Conservation (phyloP, 2,888 invertebrate genomes). For the Agonopterix heracliana region DNA sequence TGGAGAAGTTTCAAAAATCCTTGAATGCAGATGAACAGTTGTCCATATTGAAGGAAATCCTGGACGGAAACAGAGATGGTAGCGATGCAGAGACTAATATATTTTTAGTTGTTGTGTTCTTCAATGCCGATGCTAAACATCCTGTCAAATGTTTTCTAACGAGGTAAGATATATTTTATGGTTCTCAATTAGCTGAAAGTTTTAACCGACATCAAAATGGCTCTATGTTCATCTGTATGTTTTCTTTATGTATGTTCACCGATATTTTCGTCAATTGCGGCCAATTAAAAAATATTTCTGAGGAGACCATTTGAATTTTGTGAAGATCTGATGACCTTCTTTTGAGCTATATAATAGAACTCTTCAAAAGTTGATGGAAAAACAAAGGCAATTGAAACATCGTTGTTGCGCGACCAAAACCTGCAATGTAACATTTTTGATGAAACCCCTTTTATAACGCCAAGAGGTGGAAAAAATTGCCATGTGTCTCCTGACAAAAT, state of each 20-base stretch:
- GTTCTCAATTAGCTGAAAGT: not conserved
- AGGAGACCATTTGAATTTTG: too few relatives aligned
- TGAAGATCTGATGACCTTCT: not conserved
- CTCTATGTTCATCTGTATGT: not conserved
- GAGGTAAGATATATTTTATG: conserved; percentile 35
- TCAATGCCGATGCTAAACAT: conserved; percentile 53
- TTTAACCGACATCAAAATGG: too few relatives aligned
- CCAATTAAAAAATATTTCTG: too few relatives aligned
- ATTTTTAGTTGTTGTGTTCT: conserved; percentile 43
- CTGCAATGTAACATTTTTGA: too few relatives aligned
- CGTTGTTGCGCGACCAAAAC: too few relatives aligned
- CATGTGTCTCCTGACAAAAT: too few relatives aligned
- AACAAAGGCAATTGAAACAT: not conserved
- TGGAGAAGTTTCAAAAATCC: conserved; percentile 29
- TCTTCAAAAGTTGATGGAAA: not conserved
- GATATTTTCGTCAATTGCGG: not conserved
- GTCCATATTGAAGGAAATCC: conserved; percentile 32
- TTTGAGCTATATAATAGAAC: not conserved
- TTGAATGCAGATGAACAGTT: conserved; percentile 46
- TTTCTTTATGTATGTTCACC: not conserved
- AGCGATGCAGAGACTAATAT: conserved; percentile 19
- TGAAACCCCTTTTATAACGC: too few relatives aligned
- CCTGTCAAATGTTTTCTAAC: conserved; percentile 56
- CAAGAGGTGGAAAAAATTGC: too few relatives aligned
- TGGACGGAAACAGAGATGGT: conserved; percentile 18